A percentile compares a stretch with the other conserved stretches of the same genome.
phyloP scores from a whole-genome alignment of 2,797 vertebrate genomes.

The Coendou prehensilis region DNA sequence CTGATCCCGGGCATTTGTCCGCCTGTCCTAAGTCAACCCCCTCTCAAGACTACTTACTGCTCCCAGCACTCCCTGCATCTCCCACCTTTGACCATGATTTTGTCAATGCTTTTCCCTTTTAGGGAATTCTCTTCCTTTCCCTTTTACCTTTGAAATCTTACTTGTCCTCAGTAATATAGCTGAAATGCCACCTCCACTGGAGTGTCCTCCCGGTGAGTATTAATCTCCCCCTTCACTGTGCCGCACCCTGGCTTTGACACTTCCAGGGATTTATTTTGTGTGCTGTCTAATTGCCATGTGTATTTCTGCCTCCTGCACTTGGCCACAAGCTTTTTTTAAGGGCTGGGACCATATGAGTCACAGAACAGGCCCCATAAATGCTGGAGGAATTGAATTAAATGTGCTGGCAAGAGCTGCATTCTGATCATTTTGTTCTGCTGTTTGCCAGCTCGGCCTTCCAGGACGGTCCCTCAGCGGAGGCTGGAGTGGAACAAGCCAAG shows the following conservation, averaged over 20 bases:
- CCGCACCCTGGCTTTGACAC: neutral
- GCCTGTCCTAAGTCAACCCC: neutral
- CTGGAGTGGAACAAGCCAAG: neutral
- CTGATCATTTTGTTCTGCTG: conserved; percentile 60
- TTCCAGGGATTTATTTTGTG: conserved; percentile 60
- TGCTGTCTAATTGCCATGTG: conserved; percentile 55
- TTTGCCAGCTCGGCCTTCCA: conserved; percentile 65
- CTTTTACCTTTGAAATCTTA: neutral
- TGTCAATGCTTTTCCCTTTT: neutral
- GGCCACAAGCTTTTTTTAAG: conserved; percentile 67
- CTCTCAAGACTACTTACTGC: neutral
- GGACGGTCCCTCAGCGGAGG: conserved; percentile 43
- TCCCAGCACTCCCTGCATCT: neutral
- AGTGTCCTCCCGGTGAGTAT: conserved; percentile 1
- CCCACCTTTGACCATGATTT: neutral
- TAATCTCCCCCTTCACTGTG: neutral
- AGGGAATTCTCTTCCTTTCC: neutral
- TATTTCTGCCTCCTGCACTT: conserved; percentile 74
- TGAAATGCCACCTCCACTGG: conserved; percentile 22
- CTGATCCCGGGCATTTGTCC: neutral
- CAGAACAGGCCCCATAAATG: conserved; percentile 69
- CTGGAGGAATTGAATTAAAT: conserved; percentile 81
- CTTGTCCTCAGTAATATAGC: conserved; percentile 21
- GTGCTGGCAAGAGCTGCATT: conserved; percentile 58
- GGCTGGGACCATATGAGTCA: conserved; percentile 72